Evolutionary conservation across 2,888 invertebrate species (phyloP).

Genomic region (Ormyrus labotus): DNA sequence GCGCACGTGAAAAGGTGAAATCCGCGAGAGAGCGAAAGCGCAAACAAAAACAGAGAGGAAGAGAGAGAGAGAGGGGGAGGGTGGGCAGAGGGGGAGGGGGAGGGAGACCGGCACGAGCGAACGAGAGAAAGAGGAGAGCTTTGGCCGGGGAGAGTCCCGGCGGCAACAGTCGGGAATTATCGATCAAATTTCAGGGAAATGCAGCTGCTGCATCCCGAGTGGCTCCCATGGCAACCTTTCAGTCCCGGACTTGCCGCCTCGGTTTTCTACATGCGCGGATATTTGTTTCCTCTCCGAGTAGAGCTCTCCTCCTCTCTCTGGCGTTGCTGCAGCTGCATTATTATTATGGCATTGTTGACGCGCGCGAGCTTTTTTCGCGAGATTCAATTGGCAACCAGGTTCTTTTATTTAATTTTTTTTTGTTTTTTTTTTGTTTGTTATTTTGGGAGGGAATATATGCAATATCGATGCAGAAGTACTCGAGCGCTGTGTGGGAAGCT

Average conservation of each 20-base stretch:
- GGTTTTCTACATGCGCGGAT: slow-evolving; percentile 13
- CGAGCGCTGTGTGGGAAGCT: too few relatives aligned
- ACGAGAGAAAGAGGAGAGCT: background rate
- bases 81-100: too few relatives aligned
- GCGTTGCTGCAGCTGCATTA: background rate
- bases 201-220: slow-evolving; percentile 32
- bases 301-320: background rate
- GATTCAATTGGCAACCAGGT: background rate
- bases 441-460: too few relatives aligned
- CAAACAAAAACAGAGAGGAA: background rate
- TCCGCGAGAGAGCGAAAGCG: background rate
- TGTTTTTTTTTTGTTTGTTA: too few relatives aligned
- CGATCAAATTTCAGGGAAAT: slow-evolving; percentile 62
- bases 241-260: slow-evolving; percentile 1
- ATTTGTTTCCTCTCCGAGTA: slow-evolving; percentile 25
- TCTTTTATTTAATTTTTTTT: too few relatives aligned
- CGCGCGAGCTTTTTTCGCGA: slow-evolving; percentile 1
- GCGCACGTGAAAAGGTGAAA: background rate
- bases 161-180: slow-evolving; percentile 61
- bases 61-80: too few relatives aligned
- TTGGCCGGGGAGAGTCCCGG: background rate
- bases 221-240: slow-evolving; percentile 53
- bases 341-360: background rate
- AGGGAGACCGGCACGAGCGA: too few relatives aligned
- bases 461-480: too few relatives aligned